These are phyloP conservation scores for Caradrina kadenii DNA, from an alignment of 2,888 invertebrate species.

Conservation along the genomic window DNA sequence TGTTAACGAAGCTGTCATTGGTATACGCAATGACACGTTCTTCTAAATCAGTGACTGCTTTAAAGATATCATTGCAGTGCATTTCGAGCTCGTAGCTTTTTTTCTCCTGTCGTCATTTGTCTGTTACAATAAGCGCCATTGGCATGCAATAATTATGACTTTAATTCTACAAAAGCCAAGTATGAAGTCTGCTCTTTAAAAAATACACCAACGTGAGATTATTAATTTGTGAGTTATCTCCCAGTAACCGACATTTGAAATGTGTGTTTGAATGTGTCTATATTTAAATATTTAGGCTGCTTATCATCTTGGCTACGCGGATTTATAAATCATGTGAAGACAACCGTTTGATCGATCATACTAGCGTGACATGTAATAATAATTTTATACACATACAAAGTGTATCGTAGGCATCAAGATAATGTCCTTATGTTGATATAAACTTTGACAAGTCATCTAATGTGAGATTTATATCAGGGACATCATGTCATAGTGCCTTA, in stretches of 20 bases:
- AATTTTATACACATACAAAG: constrained; percentile 12
- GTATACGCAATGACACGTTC: neutral
- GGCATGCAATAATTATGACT: neutral
- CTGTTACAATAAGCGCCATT: neutral
- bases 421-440: constrained; percentile 24
- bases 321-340: constrained; percentile 40
- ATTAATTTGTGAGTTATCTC: neutral
- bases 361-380: constrained; percentile 17
- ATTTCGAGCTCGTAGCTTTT: too few species aligned
- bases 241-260: constrained; percentile 5
- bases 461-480: constrained; percentile 9
- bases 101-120: neutral
- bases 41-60: neutral
- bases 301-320: constrained; percentile 13
- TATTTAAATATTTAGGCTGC: constrained; percentile 22
- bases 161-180: neutral
- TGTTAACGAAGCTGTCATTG: neutral
- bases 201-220: neutral
- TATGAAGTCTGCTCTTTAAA: neutral
- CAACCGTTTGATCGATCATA: constrained; percentile 30
- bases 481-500: neutral
- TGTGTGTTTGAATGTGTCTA: constrained; percentile 16
- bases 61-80: neutral
- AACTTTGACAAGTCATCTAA: constrained; percentile 10
- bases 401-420: constrained; percentile 35